Percentiles rank a stretch among this genome's conserved stretches.
Evolutionary conservation across 2,113 vertebrate genomes (phyloP).

Genomic region (Ovis aries): DNA sequence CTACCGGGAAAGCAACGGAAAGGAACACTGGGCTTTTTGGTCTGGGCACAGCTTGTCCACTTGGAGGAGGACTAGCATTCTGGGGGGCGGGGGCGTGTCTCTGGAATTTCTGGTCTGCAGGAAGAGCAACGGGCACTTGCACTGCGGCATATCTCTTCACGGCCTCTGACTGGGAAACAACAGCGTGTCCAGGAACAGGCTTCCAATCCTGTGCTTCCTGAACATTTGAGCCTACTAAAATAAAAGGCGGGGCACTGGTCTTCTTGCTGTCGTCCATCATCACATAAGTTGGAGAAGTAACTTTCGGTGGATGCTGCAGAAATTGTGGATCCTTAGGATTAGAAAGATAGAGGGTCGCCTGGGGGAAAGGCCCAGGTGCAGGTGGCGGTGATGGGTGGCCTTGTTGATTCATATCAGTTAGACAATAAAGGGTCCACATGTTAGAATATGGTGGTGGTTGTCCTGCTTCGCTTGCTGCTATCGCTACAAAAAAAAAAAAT

Average conservation of each 20-base stretch:
- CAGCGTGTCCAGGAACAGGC: conserved; percentile 47
- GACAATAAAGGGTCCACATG: conserved; percentile 75
- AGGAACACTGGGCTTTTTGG: conserved; percentile 27
- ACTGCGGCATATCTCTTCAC: conserved; percentile 64
- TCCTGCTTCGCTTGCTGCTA: conserved; percentile 74
- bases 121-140: conserved; percentile 67
- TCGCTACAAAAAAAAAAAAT: conserved; percentile 75
- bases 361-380: conserved; percentile 65
- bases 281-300: conserved; percentile 67
- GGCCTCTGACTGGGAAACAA: conserved; percentile 48
- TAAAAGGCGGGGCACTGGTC: conserved; percentile 67
- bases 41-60: conserved; percentile 52
- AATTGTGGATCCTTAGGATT: conserved; percentile 64
- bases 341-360: conserved; percentile 60
- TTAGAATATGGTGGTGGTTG: conserved; percentile 73
- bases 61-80: conserved; percentile 14
- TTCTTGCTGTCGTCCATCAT: conserved; percentile 64
- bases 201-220: conserved; percentile 65
- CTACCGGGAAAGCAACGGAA: conserved; percentile 73
- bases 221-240: conserved; percentile 71
- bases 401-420: conserved; percentile 74
- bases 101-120: conserved; percentile 60
- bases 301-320: conserved; percentile 70
- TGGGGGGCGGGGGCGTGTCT: conserved; percentile 31
- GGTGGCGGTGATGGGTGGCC: conserved; percentile 68